Conservation (phyloP, 1,140 invertebrate species). For the Drosophila sulfurigaster region DNA sequence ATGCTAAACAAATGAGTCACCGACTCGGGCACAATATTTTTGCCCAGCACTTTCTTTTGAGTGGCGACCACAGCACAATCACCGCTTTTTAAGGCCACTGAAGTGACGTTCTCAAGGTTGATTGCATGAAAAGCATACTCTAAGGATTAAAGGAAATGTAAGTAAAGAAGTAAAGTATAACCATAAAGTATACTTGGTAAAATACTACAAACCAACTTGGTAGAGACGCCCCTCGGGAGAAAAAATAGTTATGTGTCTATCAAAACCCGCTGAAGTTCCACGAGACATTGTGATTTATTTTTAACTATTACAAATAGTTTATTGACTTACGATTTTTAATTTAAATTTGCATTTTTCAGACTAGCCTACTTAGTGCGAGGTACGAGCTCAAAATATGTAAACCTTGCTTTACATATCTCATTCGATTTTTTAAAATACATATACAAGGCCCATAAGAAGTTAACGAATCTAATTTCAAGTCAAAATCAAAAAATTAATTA, state of each 20-base stretch:
- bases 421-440: too few species aligned
- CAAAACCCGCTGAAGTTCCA: neutral
- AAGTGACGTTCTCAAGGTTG: conserved; percentile 98
- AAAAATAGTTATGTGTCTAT: conserved; percentile 95
- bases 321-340: too few species aligned
- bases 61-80: conserved; percentile 98
- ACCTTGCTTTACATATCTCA: too few species aligned
- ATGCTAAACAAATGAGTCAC: conserved; percentile 97
- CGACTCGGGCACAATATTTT: conserved; percentile 94
- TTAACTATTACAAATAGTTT: too few species aligned
- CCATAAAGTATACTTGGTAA: neutral
- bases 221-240: conserved; percentile 99
- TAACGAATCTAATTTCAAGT: too few species aligned
- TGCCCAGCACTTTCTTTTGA: conserved; percentile 98
- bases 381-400: too few species aligned
- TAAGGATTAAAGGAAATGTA: conserved; percentile 66
- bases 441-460: too few species aligned
- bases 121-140: conserved; percentile 99
- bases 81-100: conserved; percentile 95
- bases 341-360: neutral
- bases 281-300: neutral
- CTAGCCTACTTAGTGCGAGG: too few species aligned
- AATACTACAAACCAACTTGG: conserved; percentile 95
- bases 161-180: neutral
- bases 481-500: too few species aligned